A percentile compares a stretch with the other conserved stretches of the same genome.
phyloP scores from a whole-genome alignment of 2,113 vertebrate species.

The Platycercus adscitus region DNA sequence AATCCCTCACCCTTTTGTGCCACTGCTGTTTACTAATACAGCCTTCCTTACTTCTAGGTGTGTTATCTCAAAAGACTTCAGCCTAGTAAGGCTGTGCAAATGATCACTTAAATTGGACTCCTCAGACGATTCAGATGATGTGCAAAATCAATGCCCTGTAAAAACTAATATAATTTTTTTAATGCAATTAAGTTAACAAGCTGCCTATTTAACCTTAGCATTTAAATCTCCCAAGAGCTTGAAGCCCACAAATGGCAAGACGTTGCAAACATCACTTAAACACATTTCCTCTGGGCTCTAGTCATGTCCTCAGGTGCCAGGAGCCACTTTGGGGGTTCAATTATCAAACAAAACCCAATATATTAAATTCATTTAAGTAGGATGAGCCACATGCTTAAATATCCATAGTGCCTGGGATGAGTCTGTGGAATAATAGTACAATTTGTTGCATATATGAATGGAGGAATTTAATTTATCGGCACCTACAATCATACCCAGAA shows the following conservation, averaged over 20 bases:
- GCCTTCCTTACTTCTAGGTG: background rate
- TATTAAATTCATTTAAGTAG: background rate
- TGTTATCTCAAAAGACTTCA: background rate
- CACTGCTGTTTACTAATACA: background rate
- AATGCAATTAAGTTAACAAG: slow-evolving; percentile 26
- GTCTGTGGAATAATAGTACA: background rate
- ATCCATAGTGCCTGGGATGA: background rate
- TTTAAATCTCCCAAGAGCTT: background rate
- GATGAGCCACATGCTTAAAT: background rate
- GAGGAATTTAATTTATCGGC: background rate
- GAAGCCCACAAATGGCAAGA: background rate
- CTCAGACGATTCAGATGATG: background rate
- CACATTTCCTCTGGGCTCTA: background rate
- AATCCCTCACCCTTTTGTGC: slow-evolving; percentile 27
- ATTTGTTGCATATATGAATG: background rate
- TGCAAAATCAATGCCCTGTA: slow-evolving; percentile 36
- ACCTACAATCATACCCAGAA: background rate
- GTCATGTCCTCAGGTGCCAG: background rate
- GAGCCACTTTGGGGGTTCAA: background rate
- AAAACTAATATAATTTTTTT: slow-evolving; percentile 5
- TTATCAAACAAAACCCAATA: background rate
- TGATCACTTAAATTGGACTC: background rate
- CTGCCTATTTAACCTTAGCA: background rate
- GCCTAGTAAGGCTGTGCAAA: background rate
- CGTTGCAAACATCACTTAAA: background rate